Percentiles rank a stretch among this genome's conserved stretches.
Evolutionary conservation across 2,888 invertebrate genomes (phyloP).

Genomic region (Nomada fabriciana): DNA sequence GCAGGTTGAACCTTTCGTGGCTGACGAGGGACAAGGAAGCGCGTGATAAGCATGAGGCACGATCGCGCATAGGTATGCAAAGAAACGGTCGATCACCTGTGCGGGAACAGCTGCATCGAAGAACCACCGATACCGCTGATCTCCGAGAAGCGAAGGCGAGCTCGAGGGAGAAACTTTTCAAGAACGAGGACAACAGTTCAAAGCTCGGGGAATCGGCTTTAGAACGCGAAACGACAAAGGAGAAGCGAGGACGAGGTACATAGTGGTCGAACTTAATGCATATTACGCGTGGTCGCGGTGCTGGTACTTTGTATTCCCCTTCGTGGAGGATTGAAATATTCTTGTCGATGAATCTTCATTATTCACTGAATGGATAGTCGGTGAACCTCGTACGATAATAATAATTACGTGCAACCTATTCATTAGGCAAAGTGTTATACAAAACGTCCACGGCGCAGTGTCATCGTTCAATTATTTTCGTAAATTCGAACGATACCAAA

Average conservation of each 20-base stretch:
- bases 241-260: background rate
- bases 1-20: constrained; percentile 3
- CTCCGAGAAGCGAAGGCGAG: background rate
- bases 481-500: background rate
- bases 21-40: background rate
- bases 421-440: too few species aligned
- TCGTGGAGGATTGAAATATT: background rate
- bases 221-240: background rate
- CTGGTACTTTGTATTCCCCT: background rate
- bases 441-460: too few species aligned
- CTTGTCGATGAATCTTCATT: background rate
- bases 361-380: background rate
- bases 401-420: too few species aligned
- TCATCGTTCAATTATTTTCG: background rate
- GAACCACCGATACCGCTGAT: background rate
- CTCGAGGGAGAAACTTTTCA: background rate
- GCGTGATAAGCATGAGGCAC: constrained; percentile 38
- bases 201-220: background rate
- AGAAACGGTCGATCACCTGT: constrained; percentile 50
- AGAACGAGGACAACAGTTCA: background rate
- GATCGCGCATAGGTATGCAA: constrained; percentile 26
- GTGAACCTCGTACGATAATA: too few species aligned
- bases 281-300: background rate
- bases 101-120: constrained; percentile 19
- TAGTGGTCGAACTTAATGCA: background rate